A percentile compares a stretch with the other conserved stretches of the same genome.
phyloP scores from a whole-genome alignment of 2,888 invertebrate genomes.

The Tupiocoris notatus region DNA sequence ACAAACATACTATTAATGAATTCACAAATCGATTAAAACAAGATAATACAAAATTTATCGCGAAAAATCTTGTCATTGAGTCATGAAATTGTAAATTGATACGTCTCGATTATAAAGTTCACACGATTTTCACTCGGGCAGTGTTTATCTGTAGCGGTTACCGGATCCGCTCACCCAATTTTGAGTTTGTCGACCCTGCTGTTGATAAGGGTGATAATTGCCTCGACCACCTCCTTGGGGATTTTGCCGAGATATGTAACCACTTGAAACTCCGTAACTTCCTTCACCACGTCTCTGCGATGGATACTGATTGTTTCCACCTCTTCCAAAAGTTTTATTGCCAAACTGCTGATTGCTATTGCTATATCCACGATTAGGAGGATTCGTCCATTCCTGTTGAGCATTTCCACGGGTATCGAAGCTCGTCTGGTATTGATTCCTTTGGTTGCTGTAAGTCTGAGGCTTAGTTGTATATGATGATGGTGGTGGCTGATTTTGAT shows the following conservation, averaged over 20 bases:
- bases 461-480: conserved; percentile 4
- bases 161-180: neutral
- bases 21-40: no score
- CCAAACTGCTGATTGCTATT: neutral
- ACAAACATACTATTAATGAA: no score
- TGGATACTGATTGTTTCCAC: neutral
- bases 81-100: no score
- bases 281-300: neutral
- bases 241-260: neutral
- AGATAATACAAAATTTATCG: no score
- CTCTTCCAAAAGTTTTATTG: neutral
- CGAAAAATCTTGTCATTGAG: no score
- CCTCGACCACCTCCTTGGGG: neutral
- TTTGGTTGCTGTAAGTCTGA: conserved; percentile 1
- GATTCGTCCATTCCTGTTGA: neutral
- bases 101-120: no score
- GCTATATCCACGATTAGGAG: neutral
- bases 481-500: conserved; percentile 25
- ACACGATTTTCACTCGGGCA: no score
- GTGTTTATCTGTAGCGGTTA: neutral
- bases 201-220: neutral
- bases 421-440: conserved; percentile 4
- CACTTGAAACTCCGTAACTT: neutral
- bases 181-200: neutral
- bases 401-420: conserved; percentile 21